These are phyloP conservation scores for Pachypanchax playfairii DNA, from an alignment of 2,113 vertebrate species.

Conservation along the genomic window DNA sequence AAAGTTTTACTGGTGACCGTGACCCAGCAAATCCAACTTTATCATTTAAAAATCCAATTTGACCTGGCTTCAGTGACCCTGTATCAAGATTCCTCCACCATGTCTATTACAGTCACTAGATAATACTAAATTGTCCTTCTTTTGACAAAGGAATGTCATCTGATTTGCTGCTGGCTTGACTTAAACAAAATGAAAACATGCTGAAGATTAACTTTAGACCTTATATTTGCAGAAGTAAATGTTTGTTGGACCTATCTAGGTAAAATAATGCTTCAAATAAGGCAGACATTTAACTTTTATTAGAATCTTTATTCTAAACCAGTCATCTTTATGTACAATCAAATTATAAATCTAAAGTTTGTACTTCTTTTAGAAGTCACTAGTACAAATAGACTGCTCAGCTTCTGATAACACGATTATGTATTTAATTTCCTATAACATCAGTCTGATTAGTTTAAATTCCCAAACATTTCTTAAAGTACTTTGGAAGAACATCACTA, in stretches of 20 bases:
- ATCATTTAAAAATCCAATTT: neutral
- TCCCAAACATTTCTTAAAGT: neutral
- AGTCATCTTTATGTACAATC: neutral
- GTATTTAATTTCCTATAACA: too few relatives aligned
- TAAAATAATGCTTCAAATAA: too few relatives aligned
- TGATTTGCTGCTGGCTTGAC: neutral
- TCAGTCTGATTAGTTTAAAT: neutral
- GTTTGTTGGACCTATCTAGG: too few relatives aligned
- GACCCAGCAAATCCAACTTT: neutral
- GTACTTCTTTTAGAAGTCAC: neutral
- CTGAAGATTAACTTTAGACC: neutral
- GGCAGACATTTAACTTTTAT: too few relatives aligned
- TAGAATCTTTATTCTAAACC: neutral
- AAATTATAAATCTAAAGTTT: neutral
- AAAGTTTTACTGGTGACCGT: neutral
- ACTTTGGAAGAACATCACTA: neutral
- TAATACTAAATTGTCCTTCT: neutral
- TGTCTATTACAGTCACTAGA: neutral
- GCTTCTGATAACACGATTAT: neutral
- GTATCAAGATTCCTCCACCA: neutral
- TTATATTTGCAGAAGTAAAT: neutral
- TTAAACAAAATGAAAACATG: neutral
- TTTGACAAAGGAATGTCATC: neutral
- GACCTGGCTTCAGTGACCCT: slow-evolving; percentile 1
- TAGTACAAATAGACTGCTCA: neutral